These are phyloP conservation scores for Apodemus speciosus DNA, from an alignment of 2,113 vertebrate species.

Conservation along the genomic window DNA sequence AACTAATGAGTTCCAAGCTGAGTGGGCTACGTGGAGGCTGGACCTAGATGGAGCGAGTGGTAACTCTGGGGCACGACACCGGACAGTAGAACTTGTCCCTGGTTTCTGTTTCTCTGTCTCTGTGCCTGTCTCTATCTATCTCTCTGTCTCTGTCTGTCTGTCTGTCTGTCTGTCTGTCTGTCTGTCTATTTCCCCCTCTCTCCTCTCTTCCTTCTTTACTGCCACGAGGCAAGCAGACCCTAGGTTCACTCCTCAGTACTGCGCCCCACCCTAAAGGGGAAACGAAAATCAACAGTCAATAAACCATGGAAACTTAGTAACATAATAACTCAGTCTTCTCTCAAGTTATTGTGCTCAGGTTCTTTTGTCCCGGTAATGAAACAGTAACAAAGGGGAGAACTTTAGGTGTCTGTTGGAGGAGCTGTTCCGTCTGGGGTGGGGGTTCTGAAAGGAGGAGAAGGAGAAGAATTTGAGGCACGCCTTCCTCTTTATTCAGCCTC, in stretches of 20 bases:
- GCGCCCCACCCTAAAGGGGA: neutral
- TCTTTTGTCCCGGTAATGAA: neutral
- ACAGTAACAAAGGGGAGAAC: neutral
- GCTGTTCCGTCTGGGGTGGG: neutral
- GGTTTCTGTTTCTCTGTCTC: neutral
- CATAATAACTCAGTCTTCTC: neutral
- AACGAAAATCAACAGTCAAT: neutral
- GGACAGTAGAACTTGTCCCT: neutral
- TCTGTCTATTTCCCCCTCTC: neutral
- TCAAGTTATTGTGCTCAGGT: neutral
- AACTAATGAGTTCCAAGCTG: neutral
- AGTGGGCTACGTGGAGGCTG: too few relatives aligned
- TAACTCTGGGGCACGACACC: neutral
- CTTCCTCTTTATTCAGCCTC: neutral
- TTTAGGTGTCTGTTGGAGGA: neutral
- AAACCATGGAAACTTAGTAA: neutral
- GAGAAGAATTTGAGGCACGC: neutral
- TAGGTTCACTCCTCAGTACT: neutral
- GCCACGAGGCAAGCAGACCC: too few relatives aligned
- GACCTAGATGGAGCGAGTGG: neutral
- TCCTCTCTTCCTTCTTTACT: neutral
- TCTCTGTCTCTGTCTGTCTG: neutral
- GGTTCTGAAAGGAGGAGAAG: neutral
- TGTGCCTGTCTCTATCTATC: neutral
- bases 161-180: neutral